Conservation (phyloP, 2,797 vertebrate species). For the Ataeniobius toweri region DNA sequence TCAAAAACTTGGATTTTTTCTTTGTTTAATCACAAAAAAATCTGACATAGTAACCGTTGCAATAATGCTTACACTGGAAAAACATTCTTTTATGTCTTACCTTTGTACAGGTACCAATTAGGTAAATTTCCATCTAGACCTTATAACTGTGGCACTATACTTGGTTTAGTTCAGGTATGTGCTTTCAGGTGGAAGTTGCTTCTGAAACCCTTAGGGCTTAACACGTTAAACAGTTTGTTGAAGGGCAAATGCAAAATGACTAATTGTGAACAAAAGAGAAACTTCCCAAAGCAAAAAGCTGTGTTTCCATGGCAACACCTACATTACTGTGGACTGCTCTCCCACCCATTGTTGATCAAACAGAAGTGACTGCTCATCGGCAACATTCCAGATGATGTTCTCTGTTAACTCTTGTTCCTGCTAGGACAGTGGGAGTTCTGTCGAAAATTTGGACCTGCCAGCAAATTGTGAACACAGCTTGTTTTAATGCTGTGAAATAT, state of each 20-base stretch:
- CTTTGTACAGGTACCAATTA: no score
- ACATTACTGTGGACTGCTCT: conserved; percentile 28
- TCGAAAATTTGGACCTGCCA: not conserved
- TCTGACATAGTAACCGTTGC: no score
- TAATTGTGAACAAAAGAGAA: conserved; percentile 19
- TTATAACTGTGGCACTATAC: no score
- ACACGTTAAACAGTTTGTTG: not conserved
- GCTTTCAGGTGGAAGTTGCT: no score
- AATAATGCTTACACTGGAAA: no score
- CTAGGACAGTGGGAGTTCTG: not conserved
- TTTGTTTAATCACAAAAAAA: no score
- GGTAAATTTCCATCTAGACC: no score
- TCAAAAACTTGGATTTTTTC: no score
- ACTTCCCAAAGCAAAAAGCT: conserved; percentile 7
- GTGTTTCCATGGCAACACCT: conserved; percentile 48
- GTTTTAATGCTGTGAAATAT: not conserved
- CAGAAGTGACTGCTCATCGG: conserved; percentile 32
- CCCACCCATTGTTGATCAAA: conserved; percentile 41
- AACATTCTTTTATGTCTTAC: no score
- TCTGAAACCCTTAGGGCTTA: no score
- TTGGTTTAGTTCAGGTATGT: no score
- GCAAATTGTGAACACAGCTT: not conserved
- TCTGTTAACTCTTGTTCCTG: not conserved
- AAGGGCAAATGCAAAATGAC: not conserved
- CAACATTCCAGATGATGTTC: not conserved